Conservation (phyloP, 2,797 vertebrate species). For the Falco novaeseelandiae region DNA sequence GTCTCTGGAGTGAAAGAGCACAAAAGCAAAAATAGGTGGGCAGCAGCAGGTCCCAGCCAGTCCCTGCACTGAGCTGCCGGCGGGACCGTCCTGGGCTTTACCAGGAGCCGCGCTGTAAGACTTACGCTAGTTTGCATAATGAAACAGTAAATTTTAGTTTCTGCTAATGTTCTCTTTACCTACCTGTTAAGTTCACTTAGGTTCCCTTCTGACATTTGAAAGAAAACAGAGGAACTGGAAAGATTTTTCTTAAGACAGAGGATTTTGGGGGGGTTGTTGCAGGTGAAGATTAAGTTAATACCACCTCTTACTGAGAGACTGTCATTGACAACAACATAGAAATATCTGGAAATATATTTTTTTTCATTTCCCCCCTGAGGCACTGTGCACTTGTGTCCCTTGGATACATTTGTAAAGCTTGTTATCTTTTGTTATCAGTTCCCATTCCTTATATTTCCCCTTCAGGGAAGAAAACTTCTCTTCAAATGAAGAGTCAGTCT, state of each 20-base stretch:
- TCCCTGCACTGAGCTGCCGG: background rate
- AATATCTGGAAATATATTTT: background rate
- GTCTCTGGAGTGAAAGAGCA: background rate
- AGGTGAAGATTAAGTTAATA: background rate
- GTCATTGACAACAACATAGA: background rate
- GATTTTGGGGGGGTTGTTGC: background rate
- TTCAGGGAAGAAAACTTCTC: background rate
- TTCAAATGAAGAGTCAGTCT: slow-evolving; percentile 13
- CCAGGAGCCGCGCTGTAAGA: background rate
- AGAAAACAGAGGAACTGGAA: background rate
- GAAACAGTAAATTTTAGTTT: background rate
- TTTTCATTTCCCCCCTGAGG: background rate
- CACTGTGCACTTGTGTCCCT: background rate
- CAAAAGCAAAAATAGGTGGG: background rate
- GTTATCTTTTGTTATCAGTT: slow-evolving; percentile 38
- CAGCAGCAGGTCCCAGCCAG: fast-evolving
- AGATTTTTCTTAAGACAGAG: background rate
- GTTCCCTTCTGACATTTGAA: background rate
- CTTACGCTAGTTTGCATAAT: background rate
- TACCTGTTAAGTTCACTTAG: background rate
- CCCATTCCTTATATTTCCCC: slow-evolving; percentile 26
- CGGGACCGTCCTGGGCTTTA: background rate
- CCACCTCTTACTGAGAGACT: background rate
- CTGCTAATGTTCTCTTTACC: background rate
- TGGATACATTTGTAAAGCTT: background rate